These are phyloP conservation scores for Hyposoter dolosus DNA, from an alignment of 2,888 invertebrate genomes.

Conservation along the genomic window DNA sequence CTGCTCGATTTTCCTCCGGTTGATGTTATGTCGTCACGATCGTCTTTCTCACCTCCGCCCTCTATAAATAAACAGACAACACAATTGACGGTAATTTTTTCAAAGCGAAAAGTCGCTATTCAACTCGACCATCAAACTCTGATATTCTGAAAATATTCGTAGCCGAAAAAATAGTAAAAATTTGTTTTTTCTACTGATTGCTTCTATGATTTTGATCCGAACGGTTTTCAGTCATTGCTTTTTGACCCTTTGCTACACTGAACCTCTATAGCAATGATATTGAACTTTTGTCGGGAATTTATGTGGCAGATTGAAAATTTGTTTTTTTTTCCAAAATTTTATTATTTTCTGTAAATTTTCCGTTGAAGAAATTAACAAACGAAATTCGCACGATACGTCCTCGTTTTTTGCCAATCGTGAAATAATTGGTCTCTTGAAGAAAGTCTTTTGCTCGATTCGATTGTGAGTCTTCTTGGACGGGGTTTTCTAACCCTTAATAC, in stretches of 20 bases:
- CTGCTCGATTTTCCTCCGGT: conserved; percentile 91
- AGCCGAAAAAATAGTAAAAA: not conserved
- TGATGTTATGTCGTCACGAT: conserved; percentile 89
- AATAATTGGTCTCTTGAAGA: not conserved
- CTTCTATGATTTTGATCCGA: not conserved
- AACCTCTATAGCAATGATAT: no score
- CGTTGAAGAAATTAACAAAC: not conserved
- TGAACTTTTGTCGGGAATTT: no score
- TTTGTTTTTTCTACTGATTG: not conserved
- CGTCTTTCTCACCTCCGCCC: conserved; percentile 90
- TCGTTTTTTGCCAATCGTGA: not conserved
- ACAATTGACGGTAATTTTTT: not conserved
- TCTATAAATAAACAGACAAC: conserved; percentile 67
- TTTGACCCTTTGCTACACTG: not conserved
- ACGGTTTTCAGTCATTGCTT: not conserved
- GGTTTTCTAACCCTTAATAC: not conserved
- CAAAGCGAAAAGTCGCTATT: not conserved
- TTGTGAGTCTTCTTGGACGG: not conserved
- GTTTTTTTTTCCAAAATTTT: no score
- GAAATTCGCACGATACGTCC: not conserved
- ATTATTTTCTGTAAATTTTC: no score
- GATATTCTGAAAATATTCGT: not conserved
- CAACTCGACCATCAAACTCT: not conserved
- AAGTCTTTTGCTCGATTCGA: not conserved
- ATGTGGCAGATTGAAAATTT: no score